Percentiles rank a stretch among this genome's conserved stretches.
These are phyloP conservation scores for Chelmon rostratus DNA, from an alignment of 2,797 vertebrate species.

Conservation along the genomic window DNA sequence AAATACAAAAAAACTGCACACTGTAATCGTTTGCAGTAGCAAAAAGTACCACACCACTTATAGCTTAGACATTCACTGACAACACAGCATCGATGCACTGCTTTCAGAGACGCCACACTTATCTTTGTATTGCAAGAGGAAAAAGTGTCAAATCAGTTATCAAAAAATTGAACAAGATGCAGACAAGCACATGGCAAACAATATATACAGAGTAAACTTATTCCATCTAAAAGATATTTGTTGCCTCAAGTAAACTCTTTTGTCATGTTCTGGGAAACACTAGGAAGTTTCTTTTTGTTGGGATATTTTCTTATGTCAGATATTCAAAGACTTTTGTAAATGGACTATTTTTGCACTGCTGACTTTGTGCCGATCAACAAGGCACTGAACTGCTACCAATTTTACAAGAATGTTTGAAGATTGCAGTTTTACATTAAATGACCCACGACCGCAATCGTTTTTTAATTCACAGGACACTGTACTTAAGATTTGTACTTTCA, in stretches of 20 bases:
- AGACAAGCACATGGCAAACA: conserved; percentile 53
- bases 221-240: conserved; percentile 7
- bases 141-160: conserved; percentile 21
- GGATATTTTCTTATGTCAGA: neutral
- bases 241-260: neutral
- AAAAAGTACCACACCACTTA: conserved; percentile 40
- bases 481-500: neutral
- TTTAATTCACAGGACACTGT: neutral
- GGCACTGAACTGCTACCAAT: conserved; percentile 27
- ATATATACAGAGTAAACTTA: conserved; percentile 45
- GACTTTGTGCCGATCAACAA: conserved; percentile 36
- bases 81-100: conserved; percentile 24
- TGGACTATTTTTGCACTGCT: conserved; percentile 10
- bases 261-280: conserved; percentile 4
- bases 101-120: conserved; percentile 34
- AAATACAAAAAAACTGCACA: conserved; percentile 34
- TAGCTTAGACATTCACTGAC: conserved; percentile 36
- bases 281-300: neutral
- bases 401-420: conserved; percentile 3
- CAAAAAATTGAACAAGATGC: conserved; percentile 47
- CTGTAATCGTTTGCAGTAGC: neutral
- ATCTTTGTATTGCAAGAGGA: conserved; percentile 29
- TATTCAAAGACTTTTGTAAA: conserved; percentile 11
- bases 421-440: neutral
- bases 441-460: neutral